Percentiles rank a stretch among this genome's conserved stretches.
These are phyloP conservation scores for Anisognathus igniventris DNA, from an alignment of 2,797 vertebrate genomes.

Conservation along the genomic window DNA sequence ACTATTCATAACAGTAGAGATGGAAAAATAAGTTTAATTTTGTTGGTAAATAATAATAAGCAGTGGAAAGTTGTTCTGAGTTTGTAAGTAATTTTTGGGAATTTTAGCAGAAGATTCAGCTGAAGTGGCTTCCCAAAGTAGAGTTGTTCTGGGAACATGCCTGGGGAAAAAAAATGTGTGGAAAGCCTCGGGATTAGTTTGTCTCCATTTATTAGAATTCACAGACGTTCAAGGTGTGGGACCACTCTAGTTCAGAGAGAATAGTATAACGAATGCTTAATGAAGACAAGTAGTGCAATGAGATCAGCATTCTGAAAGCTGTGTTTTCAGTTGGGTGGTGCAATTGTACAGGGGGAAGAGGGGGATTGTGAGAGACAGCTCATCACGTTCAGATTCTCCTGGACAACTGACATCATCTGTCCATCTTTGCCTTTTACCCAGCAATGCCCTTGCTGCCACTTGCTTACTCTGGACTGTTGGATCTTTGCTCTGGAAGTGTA, in stretches of 20 bases:
- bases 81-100: constrained; percentile 32
- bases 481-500: background rate
- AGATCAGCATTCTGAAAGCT: constrained; percentile 25
- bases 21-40: constrained; percentile 12
- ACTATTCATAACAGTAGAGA: background rate
- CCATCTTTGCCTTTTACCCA: background rate
- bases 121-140: constrained; percentile 29
- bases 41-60: background rate
- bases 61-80: background rate
- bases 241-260: constrained; percentile 35
- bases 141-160: constrained; percentile 19
- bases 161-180: background rate
- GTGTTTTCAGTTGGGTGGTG: constrained; percentile 20
- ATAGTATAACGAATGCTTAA: constrained; percentile 61
- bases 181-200: constrained; percentile 61
- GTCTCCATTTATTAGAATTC: constrained; percentile 53
- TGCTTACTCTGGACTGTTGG: background rate
- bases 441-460: background rate
- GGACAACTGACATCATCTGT: background rate
- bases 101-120: constrained; percentile 18
- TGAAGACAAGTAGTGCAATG: constrained; percentile 14
- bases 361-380: background rate
- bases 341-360: background rate
- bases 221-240: constrained; percentile 21
- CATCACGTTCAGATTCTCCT: background rate